phyloP scores from a whole-genome alignment of 2,797 vertebrate species.

The Steatocranus sp. region DNA sequence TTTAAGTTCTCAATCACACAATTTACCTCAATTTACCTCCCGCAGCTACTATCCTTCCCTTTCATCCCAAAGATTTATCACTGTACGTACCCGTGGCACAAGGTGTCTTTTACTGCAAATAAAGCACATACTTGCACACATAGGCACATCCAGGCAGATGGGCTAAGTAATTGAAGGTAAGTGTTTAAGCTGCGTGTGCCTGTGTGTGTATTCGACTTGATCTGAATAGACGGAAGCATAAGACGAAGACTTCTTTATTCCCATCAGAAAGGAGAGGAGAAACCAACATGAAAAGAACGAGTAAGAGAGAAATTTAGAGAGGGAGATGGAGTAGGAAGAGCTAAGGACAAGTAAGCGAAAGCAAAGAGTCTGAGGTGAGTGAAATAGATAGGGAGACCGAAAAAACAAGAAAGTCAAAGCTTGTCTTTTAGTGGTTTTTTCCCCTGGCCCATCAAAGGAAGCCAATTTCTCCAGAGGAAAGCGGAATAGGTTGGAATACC shows the following conservation, averaged over 20 bases:
- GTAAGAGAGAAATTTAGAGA: constrained; percentile 1
- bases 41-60: constrained; percentile 20
- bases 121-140: constrained; percentile 5
- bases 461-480: constrained; percentile 48
- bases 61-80: constrained; percentile 35
- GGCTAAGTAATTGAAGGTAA: constrained; percentile 18
- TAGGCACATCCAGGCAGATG: constrained; percentile 6
- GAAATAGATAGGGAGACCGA: not conserved
- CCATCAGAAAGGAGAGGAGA: not conserved
- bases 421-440: constrained; percentile 37
- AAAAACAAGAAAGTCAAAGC: constrained; percentile 40
- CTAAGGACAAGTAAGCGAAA: constrained; percentile 26
- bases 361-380: not conserved
- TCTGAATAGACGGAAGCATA: not conserved
- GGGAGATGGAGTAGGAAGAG: constrained; percentile 19
- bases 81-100: not conserved
- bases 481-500: constrained; percentile 43
- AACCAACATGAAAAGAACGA: not conserved
- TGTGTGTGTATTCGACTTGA: not conserved
- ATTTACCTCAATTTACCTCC: constrained; percentile 66
- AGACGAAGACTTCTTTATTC: not conserved
- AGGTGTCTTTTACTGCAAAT: constrained; percentile 13
- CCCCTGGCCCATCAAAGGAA: constrained; percentile 43
- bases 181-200: not conserved
- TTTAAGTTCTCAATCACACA: constrained; percentile 62